Base-by-base conservation (phyloP, 2,888 invertebrate species). In the Anodontia alba region DNA sequence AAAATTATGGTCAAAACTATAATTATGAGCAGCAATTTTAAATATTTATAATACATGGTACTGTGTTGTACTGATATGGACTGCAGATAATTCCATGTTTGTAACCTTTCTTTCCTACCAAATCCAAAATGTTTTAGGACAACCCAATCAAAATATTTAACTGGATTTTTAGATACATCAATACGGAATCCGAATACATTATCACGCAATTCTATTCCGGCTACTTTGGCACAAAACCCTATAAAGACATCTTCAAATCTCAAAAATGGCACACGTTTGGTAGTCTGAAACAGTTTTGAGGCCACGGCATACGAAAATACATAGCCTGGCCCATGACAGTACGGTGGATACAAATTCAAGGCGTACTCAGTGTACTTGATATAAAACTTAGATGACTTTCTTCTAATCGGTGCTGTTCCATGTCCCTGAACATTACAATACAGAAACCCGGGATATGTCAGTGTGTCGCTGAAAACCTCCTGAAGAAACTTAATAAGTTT, bases 401-500 rank as follows among this genome's bases (percentile, higher is more conserved):
- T 57, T 26, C 90, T 77, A 17, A 78, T 42, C 2, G 89, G 88
- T n/a, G 12, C 51, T 0, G 70, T 75, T 23, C 78, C 80, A 29
- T 84, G 85, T 15, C 29, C 71, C 23, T 77, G 86, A 20, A 82
- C 78, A 0, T 88, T 87, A 51, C 92, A 91, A 71, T 89, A 88
- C 1, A 91, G 76, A 51, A 88, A 87, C 5, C 20, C 20, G 20
- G 51, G 5, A 23, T 51, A 15, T 7, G 8, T 51, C 5, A n/a
- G 5, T 15, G 8, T 10, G 23, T 51, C 10, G 67, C 89, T 84
- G 23, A 81, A 54, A 23, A 82, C 10, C n/a, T 77, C 49, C 26
- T 77, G 75, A 5, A 91, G 73, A 71, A 88, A 89, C 12, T 84
- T 71, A 43, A 96, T 94, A 84, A 95, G 95, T 87, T 96, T 96